Evolutionary conservation across 2,888 invertebrate genomes (phyloP).

Genomic region (Troilus luridus): DNA sequence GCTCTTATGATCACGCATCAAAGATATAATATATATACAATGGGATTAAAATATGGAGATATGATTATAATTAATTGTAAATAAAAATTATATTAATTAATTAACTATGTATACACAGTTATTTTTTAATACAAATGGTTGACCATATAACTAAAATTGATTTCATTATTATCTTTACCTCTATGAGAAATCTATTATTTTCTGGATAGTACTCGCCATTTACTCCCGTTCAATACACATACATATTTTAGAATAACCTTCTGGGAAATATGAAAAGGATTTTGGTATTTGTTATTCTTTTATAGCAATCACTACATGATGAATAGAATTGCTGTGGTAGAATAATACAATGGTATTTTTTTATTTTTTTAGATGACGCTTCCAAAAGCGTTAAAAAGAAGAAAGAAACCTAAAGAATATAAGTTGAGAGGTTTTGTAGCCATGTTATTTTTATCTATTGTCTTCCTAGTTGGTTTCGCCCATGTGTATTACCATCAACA

Average conservation of each 20-base stretch:
- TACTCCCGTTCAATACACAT: neutral
- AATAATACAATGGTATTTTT: neutral
- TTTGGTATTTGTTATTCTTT: neutral
- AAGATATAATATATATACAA: no score
- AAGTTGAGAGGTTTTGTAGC: slow-evolving; percentile 86
- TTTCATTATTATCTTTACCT: neutral
- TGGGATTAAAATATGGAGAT: no score
- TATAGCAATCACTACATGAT: neutral
- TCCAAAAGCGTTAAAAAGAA: slow-evolving; percentile 80
- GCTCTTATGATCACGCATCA: no score
- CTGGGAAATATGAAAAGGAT: slow-evolving; percentile 1
- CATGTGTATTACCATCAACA: slow-evolving; percentile 88
- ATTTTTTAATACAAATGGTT: neutral
- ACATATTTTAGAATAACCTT: neutral
- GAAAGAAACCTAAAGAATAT: slow-evolving; percentile 79
- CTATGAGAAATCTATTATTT: neutral
- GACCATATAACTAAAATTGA: neutral
- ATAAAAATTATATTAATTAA: no score
- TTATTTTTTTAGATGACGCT: slow-evolving; percentile 77
- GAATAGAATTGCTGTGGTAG: neutral
- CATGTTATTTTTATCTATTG: slow-evolving; percentile 84
- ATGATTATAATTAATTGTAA: no score
- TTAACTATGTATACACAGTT: neutral
- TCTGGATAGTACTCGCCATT: neutral
- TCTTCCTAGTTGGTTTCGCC: slow-evolving; percentile 86